A percentile compares a stretch with the other conserved stretches of the same genome.
Conservation (phyloP, 2,113 vertebrate species). For the Oreamnos americanus region DNA sequence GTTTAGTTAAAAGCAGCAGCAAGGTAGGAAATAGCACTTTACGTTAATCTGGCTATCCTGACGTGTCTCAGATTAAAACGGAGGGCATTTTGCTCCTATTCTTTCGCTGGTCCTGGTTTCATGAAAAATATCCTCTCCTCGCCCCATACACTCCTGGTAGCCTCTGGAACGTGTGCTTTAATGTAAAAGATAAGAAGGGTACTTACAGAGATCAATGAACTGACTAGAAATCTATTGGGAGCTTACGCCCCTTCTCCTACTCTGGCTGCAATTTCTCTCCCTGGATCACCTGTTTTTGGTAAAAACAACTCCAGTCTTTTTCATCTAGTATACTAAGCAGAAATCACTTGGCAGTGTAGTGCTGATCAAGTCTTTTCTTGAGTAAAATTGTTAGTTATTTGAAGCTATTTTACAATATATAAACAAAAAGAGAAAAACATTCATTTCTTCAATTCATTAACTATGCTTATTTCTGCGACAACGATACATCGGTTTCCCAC, state of each 20-base stretch:
- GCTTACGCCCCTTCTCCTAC: neutral
- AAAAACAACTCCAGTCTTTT: neutral
- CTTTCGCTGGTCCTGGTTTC: neutral
- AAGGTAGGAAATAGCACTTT: neutral
- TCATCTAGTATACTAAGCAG: neutral
- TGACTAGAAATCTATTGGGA: neutral
- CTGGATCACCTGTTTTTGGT: neutral
- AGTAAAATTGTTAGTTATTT: neutral
- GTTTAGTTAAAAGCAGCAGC: neutral
- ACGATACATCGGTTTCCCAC: neutral
- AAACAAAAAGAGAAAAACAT: neutral
- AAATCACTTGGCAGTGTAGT: neutral
- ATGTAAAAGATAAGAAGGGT: neutral
- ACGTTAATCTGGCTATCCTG: neutral
- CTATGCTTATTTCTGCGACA: neutral
- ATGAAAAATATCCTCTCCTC: neutral
- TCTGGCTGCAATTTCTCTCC: neutral
- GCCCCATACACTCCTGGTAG: neutral
- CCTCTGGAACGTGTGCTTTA: neutral
- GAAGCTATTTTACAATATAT: neutral
- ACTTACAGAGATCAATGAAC: neutral
- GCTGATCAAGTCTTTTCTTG: neutral
- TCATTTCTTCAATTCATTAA: neutral
- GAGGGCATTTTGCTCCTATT: neutral
- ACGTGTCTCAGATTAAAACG: neutral